Evolutionary conservation across 1,140 invertebrate species (phyloP).

Genomic region (Phymorhynchus buccinoides): DNA sequence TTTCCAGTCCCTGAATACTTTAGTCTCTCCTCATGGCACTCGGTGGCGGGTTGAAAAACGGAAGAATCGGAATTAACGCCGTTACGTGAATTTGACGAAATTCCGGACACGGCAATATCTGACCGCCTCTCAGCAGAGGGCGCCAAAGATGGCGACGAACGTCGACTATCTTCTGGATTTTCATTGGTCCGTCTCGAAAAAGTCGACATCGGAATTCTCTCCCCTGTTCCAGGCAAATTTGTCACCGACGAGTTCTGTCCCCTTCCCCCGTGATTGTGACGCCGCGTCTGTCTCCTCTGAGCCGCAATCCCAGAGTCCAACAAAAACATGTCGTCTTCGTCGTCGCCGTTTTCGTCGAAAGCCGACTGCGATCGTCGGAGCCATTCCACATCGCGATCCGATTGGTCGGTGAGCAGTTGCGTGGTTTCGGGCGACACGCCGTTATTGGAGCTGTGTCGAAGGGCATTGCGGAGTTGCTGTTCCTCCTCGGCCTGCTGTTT

Average conservation of each 20-base stretch:
- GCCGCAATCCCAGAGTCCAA: constrained; percentile 20
- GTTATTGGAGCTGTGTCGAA: neutral
- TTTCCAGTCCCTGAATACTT: neutral
- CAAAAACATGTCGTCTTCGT: constrained; percentile 27
- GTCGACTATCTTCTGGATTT: neutral
- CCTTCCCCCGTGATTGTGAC: neutral
- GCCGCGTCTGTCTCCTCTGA: neutral
- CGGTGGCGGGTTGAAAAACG: neutral
- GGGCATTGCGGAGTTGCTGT: constrained; percentile 30
- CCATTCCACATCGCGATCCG: neutral
- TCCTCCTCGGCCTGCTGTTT: constrained; percentile 47
- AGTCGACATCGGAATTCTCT: constrained; percentile 30
- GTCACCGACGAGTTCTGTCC: too few species aligned
- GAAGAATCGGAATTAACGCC: neutral
- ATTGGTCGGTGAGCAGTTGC: neutral
- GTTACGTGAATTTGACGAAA: neutral
- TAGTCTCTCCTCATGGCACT: neutral
- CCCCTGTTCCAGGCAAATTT: constrained; percentile 5
- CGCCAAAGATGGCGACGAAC: neutral
- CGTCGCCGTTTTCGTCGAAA: neutral
- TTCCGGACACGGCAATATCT: neutral
- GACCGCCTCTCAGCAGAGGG: neutral
- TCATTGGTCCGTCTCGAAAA: neutral
- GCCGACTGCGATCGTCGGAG: neutral
- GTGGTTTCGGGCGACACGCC: neutral